phyloP scores from a whole-genome alignment of 2,113 vertebrate species.

The Pachycephala philippinensis region DNA sequence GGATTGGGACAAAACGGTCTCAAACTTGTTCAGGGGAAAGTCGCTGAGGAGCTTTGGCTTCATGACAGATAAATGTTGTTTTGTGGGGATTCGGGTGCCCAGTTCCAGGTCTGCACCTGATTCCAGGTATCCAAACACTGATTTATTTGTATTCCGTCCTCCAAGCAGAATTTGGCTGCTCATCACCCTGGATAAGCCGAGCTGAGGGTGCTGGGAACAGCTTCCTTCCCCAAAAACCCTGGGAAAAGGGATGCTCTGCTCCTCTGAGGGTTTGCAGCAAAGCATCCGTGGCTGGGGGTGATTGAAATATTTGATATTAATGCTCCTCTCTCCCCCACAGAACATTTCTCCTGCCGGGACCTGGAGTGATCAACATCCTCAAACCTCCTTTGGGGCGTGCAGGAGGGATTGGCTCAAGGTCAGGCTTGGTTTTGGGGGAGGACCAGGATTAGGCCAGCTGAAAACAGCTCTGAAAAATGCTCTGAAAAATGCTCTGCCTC shows the following conservation, averaged over 20 bases:
- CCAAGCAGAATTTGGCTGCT: background rate
- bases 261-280: background rate
- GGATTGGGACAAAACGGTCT: background rate
- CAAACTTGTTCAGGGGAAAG: background rate
- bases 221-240: background rate
- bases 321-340: background rate
- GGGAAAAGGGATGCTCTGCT: background rate
- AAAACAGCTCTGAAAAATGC: background rate
- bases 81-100: background rate
- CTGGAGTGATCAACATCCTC: background rate
- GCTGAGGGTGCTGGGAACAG: background rate
- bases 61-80: background rate
- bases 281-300: background rate
- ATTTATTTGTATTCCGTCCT: background rate
- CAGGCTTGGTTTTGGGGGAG: background rate
- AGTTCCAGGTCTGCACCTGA: background rate
- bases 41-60: background rate
- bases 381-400: background rate
- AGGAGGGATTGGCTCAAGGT: background rate
- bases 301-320: background rate
- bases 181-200: background rate
- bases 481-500: background rate
- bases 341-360: background rate
- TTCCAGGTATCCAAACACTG: background rate
- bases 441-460: background rate